Base-by-base conservation (phyloP, 2,888 invertebrate species). In the Brachylomia viminalis region DNA sequence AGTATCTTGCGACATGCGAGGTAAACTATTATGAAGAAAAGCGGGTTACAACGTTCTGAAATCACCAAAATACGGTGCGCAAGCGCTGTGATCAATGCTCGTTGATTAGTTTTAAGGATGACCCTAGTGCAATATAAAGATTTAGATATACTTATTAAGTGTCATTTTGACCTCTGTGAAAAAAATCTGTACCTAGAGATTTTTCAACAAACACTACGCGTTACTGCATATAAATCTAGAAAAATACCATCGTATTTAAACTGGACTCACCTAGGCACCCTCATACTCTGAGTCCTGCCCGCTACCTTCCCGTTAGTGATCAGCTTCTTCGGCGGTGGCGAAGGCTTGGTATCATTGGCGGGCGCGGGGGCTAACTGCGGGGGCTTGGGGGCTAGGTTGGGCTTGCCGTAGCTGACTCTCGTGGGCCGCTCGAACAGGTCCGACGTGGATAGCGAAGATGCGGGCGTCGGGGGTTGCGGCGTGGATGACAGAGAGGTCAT, bases 371-470 rank as follows among this genome's bases (percentile, higher is more conserved):
- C 85, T 76, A 95, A 33, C 87, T 86, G 95, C 15, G 98, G 98
- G 38, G 98, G 98, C 93, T 98, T 98, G 2, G 98, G 98, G 45
- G 98, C 98, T 86, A 98, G 94, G 93, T 98, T 97, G 38, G 98
- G 98, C 94, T 98, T 99, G 71, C 98, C 98, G 95, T 97, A 97
- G 90, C 97, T 97, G 49, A 96, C 94, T 61, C 97, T 95, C 47
- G 97, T 8, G 11, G 88, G 97, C 83, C 97, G 94, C 86, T 95
- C 95, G 54, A 94, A 94, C 7, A 96, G 89, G 87, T 95, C 96
- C 0, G 96, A 96, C 23, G 96, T 94, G n/a, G 96, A 96, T 0
- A 95, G 89, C 0, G 96, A 95, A 0, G 95, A 90, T 5, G 94
- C 82, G 0, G 95, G 94, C 0, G 95, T 82, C 0, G 95, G 93